A percentile compares a stretch with the other conserved stretches of the same genome.
phyloP scores from a whole-genome alignment of 53 echinoderm and acorn worm genomes.

The Astropecten irregularis region DNA sequence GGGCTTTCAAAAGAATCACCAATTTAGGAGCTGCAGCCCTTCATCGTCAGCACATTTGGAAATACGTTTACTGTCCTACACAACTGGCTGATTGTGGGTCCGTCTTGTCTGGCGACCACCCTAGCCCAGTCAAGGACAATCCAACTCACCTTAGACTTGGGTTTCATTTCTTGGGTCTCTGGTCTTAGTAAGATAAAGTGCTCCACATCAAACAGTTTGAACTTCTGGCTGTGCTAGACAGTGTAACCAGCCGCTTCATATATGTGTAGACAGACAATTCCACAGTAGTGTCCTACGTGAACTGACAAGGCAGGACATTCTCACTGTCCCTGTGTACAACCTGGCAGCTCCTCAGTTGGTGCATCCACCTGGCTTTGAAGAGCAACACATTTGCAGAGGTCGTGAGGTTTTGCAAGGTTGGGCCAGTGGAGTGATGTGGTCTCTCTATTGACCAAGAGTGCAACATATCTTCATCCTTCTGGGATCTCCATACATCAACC shows the following conservation, averaged over 20 bases:
- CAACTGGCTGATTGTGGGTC: background rate
- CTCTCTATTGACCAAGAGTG: background rate
- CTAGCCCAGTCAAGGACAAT: background rate
- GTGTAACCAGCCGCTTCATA: background rate
- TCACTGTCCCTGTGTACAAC: conserved; percentile 8
- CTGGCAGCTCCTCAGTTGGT: conserved; percentile 33
- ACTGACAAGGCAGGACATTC: background rate
- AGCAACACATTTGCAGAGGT: background rate
- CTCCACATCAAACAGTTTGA: conserved; percentile 32
- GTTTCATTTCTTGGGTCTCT: background rate
- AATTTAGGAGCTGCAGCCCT: background rate
- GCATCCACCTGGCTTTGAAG: background rate
- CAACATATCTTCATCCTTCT: background rate
- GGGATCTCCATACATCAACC: background rate
- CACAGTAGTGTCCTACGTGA: conserved; percentile 32
- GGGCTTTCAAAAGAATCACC: conserved; percentile 37
- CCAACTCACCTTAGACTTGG: background rate
- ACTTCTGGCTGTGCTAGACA: background rate
- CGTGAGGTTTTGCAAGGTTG: background rate
- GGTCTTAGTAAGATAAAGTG: background rate
- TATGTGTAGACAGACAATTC: conserved; percentile 16
- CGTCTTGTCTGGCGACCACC: background rate
- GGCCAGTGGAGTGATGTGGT: background rate
- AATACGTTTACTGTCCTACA: conserved; percentile 37
- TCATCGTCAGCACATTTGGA: background rate